phyloP scores from a whole-genome alignment of 2,797 vertebrate species.

The Gouania willdenowi region DNA sequence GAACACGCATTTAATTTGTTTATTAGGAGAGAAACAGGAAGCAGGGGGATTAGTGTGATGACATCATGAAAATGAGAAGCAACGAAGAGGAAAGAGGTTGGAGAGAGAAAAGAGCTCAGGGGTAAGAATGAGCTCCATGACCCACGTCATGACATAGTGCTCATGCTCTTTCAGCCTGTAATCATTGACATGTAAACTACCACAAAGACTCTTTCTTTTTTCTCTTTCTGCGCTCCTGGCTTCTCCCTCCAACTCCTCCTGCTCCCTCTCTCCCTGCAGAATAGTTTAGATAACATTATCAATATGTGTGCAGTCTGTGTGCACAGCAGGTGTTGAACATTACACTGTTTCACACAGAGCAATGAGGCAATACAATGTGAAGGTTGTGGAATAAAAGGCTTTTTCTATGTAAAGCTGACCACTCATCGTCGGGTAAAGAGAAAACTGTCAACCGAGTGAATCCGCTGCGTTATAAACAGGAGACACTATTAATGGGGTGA shows the following conservation, averaged over 20 bases:
- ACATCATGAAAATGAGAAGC: conserved; percentile 55
- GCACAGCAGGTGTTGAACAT: conserved; percentile 62
- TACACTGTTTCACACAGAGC: conserved; percentile 57
- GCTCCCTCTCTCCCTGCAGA: conserved; percentile 37
- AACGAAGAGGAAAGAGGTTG: conserved; percentile 40
- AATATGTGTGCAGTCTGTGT: conserved; percentile 51
- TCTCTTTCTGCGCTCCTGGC: conserved; percentile 38
- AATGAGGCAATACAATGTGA: conserved; percentile 34
- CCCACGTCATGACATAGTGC: conserved; percentile 58
- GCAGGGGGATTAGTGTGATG: conserved; percentile 47
- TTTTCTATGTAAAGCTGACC: conserved; percentile 8
- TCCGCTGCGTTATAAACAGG: too few species aligned
- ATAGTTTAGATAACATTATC: conserved; percentile 50
- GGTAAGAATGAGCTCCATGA: conserved; percentile 32
- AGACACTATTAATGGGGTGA: neutral
- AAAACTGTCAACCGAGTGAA: too few species aligned
- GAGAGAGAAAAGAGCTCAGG: conserved; percentile 8
- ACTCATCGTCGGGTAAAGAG: too few species aligned
- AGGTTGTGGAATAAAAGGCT: neutral
- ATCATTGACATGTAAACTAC: conserved; percentile 67
- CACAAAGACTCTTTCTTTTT: conserved; percentile 63
- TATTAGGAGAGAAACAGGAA: conserved; percentile 29
- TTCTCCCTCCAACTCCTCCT: conserved; percentile 18
- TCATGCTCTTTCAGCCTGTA: conserved; percentile 57
- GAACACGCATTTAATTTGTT: conserved; percentile 31